Conservation (phyloP, 2,113 vertebrate genomes). For the Ictalurus furcatus region DNA sequence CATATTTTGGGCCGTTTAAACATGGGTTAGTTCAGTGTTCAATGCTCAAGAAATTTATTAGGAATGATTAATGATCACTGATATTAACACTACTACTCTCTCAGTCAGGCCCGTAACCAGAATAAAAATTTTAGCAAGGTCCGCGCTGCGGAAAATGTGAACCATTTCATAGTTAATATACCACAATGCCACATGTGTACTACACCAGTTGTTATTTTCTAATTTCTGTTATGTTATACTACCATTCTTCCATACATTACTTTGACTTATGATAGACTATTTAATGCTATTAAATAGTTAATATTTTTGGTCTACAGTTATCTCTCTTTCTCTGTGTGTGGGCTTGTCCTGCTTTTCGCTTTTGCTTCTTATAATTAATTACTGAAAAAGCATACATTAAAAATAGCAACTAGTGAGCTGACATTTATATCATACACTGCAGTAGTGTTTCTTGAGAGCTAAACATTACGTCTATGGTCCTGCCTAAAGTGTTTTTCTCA, state of each 20-base stretch:
- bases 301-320: neutral
- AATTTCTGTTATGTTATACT: neutral
- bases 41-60: neutral
- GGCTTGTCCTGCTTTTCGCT: neutral
- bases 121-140: neutral
- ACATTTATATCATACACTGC: neutral
- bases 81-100: neutral
- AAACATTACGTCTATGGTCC: too few relatives aligned
- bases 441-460: neutral
- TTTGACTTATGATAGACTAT: neutral
- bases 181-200: neutral
- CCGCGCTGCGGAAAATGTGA: neutral
- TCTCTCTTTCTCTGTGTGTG: neutral
- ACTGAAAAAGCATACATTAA: neutral
- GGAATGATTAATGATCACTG: neutral
- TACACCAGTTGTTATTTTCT: neutral
- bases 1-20: neutral
- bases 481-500: neutral
- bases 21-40: neutral
- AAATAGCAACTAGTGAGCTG: neutral
- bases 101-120: neutral
- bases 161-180: neutral
- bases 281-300: neutral
- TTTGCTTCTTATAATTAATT: neutral
- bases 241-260: neutral